Evolutionary conservation across 2,888 invertebrate genomes (phyloP).

Genomic region (Druceiella hillmani): DNA sequence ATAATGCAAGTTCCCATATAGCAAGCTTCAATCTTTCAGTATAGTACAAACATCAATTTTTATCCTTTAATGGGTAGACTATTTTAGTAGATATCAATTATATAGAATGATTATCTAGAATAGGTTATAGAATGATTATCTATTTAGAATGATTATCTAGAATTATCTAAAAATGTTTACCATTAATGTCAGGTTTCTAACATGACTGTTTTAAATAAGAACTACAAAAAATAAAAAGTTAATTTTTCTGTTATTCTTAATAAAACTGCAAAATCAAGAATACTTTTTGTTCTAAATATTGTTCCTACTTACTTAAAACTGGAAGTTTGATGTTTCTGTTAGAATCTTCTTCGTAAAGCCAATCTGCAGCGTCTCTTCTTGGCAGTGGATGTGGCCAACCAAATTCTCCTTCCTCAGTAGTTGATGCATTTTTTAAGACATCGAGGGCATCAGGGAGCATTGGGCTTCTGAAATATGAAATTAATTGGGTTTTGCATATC

Average conservation of each 20-base stretch:
- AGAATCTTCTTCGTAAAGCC: slow-evolving; percentile 56
- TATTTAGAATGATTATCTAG: no score
- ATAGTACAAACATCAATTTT: no score
- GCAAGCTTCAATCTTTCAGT: no score
- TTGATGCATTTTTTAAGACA: slow-evolving; percentile 54
- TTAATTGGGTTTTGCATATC: background rate
- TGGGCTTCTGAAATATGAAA: slow-evolving; percentile 47
- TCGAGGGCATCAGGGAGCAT: slow-evolving; percentile 52
- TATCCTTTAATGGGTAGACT: no score
- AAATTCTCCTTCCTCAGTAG: slow-evolving; percentile 62
- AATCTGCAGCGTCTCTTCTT: slow-evolving; percentile 56
- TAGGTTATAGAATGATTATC: no score
- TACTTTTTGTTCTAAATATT: slow-evolving; percentile 3
- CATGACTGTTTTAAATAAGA: slow-evolving; percentile 3
- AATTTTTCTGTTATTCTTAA: background rate
- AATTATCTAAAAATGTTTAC: no score
- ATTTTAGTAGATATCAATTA: no score
- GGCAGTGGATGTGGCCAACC: slow-evolving; percentile 56
- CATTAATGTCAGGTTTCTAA: no score
- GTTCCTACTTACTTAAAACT: slow-evolving; percentile 31
- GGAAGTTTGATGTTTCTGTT: slow-evolving; percentile 51
- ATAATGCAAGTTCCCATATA: no score
- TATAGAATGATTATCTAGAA: no score
- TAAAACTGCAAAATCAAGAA: slow-evolving; percentile 4
- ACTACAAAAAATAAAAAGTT: background rate